Percentiles rank a stretch among this genome's conserved stretches.
These are phyloP conservation scores for Osedax frankpressi DNA, from an alignment of 2,888 invertebrate species.

Conservation along the genomic window DNA sequence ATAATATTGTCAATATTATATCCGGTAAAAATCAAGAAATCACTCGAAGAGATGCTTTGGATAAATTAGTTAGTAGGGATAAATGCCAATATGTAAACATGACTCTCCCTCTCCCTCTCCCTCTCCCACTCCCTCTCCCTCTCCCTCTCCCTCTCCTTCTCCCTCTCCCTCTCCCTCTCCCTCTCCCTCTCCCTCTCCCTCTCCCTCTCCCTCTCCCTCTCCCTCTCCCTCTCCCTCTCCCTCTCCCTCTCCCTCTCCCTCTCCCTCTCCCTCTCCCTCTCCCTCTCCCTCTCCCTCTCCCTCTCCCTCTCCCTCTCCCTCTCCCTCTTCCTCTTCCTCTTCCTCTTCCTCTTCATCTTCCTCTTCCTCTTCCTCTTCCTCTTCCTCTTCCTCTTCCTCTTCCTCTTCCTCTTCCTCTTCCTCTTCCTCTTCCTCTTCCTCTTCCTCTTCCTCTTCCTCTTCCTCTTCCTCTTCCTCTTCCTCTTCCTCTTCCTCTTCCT, in stretches of 20 bases:
- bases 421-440: background rate
- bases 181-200: background rate
- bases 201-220: background rate
- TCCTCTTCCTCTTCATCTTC: background rate
- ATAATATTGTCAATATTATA: too few species aligned
- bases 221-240: slow-evolving; percentile 2
- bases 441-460: background rate
- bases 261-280: background rate
- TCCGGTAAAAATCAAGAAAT: too few species aligned
- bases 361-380: background rate
- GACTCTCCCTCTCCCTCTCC: background rate
- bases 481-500: background rate
- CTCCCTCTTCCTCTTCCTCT: background rate
- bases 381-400: background rate
- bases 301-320: background rate
- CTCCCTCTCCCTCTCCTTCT: slow-evolving; percentile 2
- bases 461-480: background rate
- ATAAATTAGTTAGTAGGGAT: too few species aligned
- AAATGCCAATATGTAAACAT: too few species aligned
- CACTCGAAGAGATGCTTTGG: too few species aligned
- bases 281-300: background rate
- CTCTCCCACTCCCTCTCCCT: background rate
- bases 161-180: slow-evolving; percentile 2
- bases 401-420: background rate
- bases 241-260: background rate